Conservation (phyloP, 2,888 invertebrate species). For the Scaptomyza cyrtandrae region DNA sequence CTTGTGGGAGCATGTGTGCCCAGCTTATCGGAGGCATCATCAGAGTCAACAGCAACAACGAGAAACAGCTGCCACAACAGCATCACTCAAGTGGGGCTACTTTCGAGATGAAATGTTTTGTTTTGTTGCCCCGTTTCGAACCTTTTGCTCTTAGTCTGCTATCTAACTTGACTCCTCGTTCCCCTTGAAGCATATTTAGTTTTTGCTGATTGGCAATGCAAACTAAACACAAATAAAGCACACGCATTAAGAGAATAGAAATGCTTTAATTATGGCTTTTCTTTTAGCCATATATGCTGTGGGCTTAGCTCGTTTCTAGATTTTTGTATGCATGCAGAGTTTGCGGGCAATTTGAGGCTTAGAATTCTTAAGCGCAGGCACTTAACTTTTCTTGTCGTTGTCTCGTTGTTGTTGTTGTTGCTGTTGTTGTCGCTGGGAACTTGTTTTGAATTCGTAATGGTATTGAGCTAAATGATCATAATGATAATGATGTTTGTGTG, state of each 20-base stretch:
- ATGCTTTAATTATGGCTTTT: background rate
- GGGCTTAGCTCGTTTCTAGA: constrained; percentile 5
- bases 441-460: constrained; percentile 60
- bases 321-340: constrained; percentile 50
- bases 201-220: constrained; percentile 41
- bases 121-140: background rate
- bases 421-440: constrained; percentile 26
- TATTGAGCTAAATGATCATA: constrained; percentile 37
- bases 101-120: constrained; percentile 35
- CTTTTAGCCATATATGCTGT: too few relatives aligned
- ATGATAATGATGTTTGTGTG: constrained; percentile 2
- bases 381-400: constrained; percentile 16
- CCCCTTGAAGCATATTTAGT: background rate
- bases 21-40: constrained; percentile 71
- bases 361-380: constrained; percentile 37
- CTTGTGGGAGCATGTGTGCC: constrained; percentile 26
- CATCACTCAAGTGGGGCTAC: constrained; percentile 36
- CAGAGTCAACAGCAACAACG: constrained; percentile 44
- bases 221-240: constrained; percentile 51
- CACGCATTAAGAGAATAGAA: constrained; percentile 28
- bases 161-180: background rate
- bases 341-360: constrained; percentile 41
- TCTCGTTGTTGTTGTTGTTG: background rate
- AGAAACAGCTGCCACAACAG: constrained; percentile 41
- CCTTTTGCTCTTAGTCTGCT: constrained; percentile 1